Base-by-base conservation (phyloP, 2,888 invertebrate genomes). In the Drosophila engyochracea region DNA sequence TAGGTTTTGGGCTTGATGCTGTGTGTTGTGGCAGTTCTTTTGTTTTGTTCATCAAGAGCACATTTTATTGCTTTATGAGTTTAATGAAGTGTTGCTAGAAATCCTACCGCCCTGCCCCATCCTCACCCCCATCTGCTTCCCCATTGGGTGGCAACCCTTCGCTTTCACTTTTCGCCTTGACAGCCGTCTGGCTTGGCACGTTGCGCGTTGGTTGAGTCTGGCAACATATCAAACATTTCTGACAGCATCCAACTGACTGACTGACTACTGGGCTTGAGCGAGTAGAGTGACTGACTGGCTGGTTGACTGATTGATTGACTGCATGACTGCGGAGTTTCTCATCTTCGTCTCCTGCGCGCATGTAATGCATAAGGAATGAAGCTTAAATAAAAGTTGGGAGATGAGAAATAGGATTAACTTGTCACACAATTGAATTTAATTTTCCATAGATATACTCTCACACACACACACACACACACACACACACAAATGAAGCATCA, bases 371-470 rank as follows among this genome's bases (percentile, higher is more conserved):
- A 88, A 86, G 89, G 88, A 84, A 88, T 88, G 91, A 88, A 89
- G 91, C 89, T 89, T 88, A 86, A 88, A 90, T 89, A 86, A 89
- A 87, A 91, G 76, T 90, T 88, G 88, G 88, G 76, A 84, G 85
- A 89, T 91, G 91, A 89, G 91, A 84, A 91, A 91, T 85, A 84
- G 87, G 90, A 91, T 91, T 91, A 91, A 91, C 92, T 91, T 91
- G 91, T 91, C 91, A 91, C 85, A 91, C 88, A 91, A 91, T 91
- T 92, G 92, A 91, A 91, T 92, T 91, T 91, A 92, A 91, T 91
- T 91, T 91, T 91, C 85, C 90, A 83, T 85, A 82, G 82, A 82
- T 78, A 81, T 78, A 74, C 54, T 49, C 33, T 35, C 59, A 28
- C 12, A 41, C 44, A 55, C 47, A 59, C 44, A 68, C 33, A 39